Percentiles rank a stretch among this genome's conserved stretches.
These are phyloP conservation scores for Coleophora deauratella DNA, from an alignment of 2,888 invertebrate genomes.

Conservation along the genomic window DNA sequence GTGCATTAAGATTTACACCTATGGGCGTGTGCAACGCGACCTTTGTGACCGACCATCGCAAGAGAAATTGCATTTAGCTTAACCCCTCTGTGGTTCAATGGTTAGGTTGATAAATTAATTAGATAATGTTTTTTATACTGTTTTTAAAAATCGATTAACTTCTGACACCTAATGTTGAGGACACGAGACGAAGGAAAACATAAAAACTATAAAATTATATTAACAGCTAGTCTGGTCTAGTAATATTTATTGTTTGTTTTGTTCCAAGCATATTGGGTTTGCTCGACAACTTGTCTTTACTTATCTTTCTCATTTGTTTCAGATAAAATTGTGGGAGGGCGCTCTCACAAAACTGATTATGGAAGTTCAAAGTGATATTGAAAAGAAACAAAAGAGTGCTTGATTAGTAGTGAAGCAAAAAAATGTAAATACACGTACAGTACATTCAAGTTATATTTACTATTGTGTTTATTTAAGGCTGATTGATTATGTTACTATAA, in stretches of 20 bases:
- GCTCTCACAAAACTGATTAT: constrained; percentile 27
- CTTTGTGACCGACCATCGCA: too few species aligned
- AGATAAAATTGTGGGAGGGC: constrained; percentile 41
- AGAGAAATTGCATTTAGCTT: too few species aligned
- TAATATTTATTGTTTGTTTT: background rate
- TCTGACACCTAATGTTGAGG: background rate
- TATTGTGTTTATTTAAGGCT: too few species aligned
- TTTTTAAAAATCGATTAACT: background rate
- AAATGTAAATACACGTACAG: too few species aligned
- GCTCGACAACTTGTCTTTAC: background rate
- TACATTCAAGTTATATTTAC: too few species aligned
- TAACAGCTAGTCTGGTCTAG: background rate
- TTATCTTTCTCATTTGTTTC: constrained; percentile 20
- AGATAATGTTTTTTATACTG: background rate
- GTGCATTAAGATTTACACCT: too few species aligned
- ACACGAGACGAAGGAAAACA: background rate
- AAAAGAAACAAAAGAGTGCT: constrained; percentile 23
- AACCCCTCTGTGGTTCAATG: too few species aligned
- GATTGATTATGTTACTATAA: too few species aligned
- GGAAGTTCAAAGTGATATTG: constrained; percentile 32
- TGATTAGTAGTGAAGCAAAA: too few species aligned
- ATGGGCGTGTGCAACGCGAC: too few species aligned
- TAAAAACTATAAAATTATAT: background rate
- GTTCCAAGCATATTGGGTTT: background rate
- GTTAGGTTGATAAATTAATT: background rate